Percentiles rank a stretch among this genome's conserved stretches.
phyloP scores from a whole-genome alignment of 1,140 invertebrate genomes.

The Brachionus rotundiformis region DNA sequence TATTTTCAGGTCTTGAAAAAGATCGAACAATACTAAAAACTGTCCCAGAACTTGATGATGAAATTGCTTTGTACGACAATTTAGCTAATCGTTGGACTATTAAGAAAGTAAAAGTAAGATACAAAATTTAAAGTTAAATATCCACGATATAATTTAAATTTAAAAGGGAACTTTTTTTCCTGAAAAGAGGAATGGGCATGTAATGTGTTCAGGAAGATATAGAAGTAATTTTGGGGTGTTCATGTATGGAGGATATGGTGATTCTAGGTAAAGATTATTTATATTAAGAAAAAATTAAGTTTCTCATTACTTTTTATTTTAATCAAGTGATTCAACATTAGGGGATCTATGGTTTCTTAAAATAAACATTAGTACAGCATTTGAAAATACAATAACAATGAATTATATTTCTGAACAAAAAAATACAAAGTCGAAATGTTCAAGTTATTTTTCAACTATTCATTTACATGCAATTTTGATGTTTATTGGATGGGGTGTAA shows the following conservation, averaged over 20 bases:
- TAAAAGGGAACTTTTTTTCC: slow-evolving; percentile 30
- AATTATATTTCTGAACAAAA: neutral
- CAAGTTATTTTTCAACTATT: slow-evolving; percentile 39
- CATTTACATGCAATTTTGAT: slow-evolving; percentile 50
- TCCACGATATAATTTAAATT: neutral
- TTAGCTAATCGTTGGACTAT: neutral
- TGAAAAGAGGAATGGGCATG: slow-evolving; percentile 43
- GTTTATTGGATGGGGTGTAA: slow-evolving; percentile 41
- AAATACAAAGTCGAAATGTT: neutral
- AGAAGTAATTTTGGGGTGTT: slow-evolving; percentile 15
- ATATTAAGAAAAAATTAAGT: neutral
- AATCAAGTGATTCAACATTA: slow-evolving; percentile 13
- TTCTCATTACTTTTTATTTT: neutral
- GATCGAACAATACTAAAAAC: slow-evolving; percentile 18
- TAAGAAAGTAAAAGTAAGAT: slow-evolving; percentile 26
- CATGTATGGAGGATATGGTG: slow-evolving; percentile 41
- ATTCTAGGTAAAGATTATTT: slow-evolving; percentile 35
- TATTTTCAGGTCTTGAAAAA: slow-evolving; percentile 37
- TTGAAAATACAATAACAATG: neutral
- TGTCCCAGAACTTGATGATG: slow-evolving; percentile 19
- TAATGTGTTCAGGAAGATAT: slow-evolving; percentile 18
- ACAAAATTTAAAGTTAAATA: neutral
- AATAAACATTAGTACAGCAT: slow-evolving; percentile 36
- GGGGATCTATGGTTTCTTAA: slow-evolving; percentile 38
- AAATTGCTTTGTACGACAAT: slow-evolving; percentile 44